Percentiles rank a stretch among this genome's conserved stretches.
Evolutionary conservation across 2,113 vertebrate genomes (phyloP).

Genomic region (Lagenorhynchus albirostris): DNA sequence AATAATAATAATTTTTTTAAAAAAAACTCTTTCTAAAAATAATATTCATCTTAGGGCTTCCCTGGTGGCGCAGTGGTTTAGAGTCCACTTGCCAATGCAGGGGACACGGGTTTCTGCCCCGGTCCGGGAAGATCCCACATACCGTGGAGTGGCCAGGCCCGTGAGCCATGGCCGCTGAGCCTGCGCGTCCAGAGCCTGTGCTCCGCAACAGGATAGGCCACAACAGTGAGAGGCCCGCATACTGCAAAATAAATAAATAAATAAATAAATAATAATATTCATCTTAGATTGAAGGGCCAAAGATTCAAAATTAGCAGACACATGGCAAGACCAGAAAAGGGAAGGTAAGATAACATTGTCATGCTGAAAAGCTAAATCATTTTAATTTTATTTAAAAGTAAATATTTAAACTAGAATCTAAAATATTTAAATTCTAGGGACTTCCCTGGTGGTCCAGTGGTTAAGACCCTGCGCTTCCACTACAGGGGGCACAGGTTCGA

Average conservation of each 20-base stretch:
- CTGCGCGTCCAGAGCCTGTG: no score
- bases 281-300: neutral
- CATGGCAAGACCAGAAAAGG: neutral
- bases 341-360: neutral
- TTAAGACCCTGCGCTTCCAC: no score
- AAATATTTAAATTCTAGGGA: constrained; percentile 8
- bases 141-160: no score
- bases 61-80: no score
- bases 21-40: constrained; percentile 19
- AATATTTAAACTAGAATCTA: constrained; percentile 11
- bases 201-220: no score
- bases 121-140: no score
- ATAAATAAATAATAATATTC: neutral
- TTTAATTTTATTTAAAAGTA: constrained; percentile 44
- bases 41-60: neutral
- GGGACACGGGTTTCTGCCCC: no score
- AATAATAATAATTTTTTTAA: neutral
- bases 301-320: constrained; percentile 17
- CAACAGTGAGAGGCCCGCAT: no score
- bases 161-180: no score
- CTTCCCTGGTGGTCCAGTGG: no score
- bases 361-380: neutral
- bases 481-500: no score
- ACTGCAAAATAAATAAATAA: neutral
- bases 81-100: no score